A percentile compares a stretch with the other conserved stretches of the same genome.
phyloP scores from a whole-genome alignment of 2,888 invertebrate genomes.

The Spodoptera picta region DNA sequence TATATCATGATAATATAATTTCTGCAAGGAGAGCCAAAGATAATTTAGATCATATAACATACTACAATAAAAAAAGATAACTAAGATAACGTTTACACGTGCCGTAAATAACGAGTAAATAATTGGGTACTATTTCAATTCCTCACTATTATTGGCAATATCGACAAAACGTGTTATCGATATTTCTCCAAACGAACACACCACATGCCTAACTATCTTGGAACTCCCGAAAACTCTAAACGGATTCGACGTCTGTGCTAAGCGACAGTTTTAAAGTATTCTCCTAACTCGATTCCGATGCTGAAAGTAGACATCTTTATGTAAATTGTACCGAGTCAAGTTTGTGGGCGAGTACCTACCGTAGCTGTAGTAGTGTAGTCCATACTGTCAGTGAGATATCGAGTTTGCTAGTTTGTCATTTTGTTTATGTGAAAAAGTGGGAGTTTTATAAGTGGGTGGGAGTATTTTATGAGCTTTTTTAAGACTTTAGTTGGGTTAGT shows the following conservation, averaged over 20 bases:
- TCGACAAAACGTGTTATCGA: conserved; percentile 17
- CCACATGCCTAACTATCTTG: conserved; percentile 59
- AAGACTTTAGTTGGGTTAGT: too few species aligned
- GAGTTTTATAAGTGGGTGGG: too few species aligned
- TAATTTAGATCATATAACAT: too few species aligned
- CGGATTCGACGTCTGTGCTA: conserved; percentile 86
- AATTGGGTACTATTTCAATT: too few species aligned
- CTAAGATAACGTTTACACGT: background rate
- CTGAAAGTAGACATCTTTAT: conserved; percentile 85
- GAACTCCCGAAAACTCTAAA: conserved; percentile 82
- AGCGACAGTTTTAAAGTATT: conserved; percentile 88
- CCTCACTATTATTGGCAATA: too few species aligned
- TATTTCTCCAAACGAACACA: conserved; percentile 1
- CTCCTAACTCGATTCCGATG: conserved; percentile 85
- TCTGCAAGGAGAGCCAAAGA: too few species aligned
- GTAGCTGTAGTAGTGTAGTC: conserved; percentile 50
- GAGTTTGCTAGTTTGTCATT: conserved; percentile 18
- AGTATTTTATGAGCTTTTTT: too few species aligned
- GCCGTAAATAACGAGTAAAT: background rate
- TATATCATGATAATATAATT: too few species aligned
- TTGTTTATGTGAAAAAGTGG: background rate
- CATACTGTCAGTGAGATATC: conserved; percentile 17
- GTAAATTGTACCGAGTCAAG: conserved; percentile 80
- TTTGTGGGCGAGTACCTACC: conserved; percentile 60
- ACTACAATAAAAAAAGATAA: too few species aligned